These are phyloP conservation scores for Vesta saturnalis DNA, from an alignment of 2,888 invertebrate species.

Conservation along the genomic window DNA sequence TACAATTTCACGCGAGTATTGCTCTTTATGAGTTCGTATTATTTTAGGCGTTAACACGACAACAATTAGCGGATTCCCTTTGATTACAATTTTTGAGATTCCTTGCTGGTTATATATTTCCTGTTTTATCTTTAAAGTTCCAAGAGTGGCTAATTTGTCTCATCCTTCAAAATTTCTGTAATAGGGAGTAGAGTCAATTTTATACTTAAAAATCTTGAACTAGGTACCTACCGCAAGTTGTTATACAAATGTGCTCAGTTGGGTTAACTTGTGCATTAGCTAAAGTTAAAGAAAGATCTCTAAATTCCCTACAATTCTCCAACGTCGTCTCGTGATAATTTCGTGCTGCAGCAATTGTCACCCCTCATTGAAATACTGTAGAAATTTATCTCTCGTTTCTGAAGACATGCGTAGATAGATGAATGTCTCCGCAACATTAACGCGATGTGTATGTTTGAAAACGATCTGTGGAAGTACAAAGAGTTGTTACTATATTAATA, in stretches of 20 bases:
- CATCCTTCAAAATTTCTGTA: neutral
- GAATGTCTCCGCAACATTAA: neutral
- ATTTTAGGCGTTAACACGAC: neutral
- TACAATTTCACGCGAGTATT: neutral
- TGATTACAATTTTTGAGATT: neutral
- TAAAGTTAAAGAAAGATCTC: too few species aligned
- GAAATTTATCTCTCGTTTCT: neutral
- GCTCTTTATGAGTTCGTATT: neutral
- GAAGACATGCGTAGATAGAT: neutral
- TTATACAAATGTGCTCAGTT: neutral
- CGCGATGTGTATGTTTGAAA: too few species aligned
- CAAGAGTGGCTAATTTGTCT: neutral
- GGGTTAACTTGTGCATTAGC: constrained; percentile 1
- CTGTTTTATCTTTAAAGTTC: too few species aligned
- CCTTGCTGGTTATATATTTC: neutral
- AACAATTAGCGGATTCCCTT: neutral
- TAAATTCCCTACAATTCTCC: too few species aligned
- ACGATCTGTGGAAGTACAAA: too few species aligned
- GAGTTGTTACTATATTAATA: too few species aligned
- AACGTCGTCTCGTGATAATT: too few species aligned
- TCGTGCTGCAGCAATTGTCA: neutral
- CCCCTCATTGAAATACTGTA: too few species aligned
- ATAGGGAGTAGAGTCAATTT: too few species aligned
- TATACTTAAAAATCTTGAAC: neutral
- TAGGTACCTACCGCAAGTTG: neutral